phyloP scores from a whole-genome alignment of 64 coral and sea anemone species.

The Pachyseris speciosa region DNA sequence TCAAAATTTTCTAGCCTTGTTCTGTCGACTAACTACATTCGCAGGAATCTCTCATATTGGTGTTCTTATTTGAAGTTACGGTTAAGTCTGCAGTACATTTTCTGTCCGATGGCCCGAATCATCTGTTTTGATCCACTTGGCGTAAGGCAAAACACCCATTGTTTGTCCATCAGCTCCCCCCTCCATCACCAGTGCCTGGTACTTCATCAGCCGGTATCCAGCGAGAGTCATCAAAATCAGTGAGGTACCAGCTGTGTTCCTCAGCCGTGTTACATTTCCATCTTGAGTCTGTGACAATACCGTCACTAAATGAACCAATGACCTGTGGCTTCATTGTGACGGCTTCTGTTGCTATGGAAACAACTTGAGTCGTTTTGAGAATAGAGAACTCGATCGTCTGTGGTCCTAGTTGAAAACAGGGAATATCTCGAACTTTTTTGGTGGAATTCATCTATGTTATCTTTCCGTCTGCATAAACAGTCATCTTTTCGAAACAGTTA shows the following conservation, averaged over 20 bases:
- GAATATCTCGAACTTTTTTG: neutral
- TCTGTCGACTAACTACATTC: too few species aligned
- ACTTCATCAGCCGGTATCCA: neutral
- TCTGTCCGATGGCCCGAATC: neutral
- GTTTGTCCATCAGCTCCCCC: neutral
- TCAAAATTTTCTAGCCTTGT: too few species aligned
- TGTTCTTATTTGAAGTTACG: too few species aligned
- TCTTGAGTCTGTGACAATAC: constrained; percentile 13
- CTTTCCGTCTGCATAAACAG: constrained; percentile 19
- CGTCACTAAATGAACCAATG: constrained; percentile 51
- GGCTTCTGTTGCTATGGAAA: constrained; percentile 21
- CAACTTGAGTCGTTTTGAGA: neutral
- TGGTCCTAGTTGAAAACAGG: neutral
- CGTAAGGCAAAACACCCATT: neutral
- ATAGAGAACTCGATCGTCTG: neutral
- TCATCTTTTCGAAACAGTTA: constrained; percentile 3
- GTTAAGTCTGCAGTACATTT: neutral
- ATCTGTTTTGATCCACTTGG: constrained; percentile 3
- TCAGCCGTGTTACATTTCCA: constrained; percentile 12
- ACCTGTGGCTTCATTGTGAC: neutral
- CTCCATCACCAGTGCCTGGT: neutral
- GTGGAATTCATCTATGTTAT: neutral
- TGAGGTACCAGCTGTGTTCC: neutral
- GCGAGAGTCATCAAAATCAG: neutral
- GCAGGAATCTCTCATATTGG: too few species aligned